Evolutionary conservation across 2,797 vertebrate species (phyloP), one percentile per base, ranked within the genome.

Genomic region (Gambelia wislizenii): DNA sequence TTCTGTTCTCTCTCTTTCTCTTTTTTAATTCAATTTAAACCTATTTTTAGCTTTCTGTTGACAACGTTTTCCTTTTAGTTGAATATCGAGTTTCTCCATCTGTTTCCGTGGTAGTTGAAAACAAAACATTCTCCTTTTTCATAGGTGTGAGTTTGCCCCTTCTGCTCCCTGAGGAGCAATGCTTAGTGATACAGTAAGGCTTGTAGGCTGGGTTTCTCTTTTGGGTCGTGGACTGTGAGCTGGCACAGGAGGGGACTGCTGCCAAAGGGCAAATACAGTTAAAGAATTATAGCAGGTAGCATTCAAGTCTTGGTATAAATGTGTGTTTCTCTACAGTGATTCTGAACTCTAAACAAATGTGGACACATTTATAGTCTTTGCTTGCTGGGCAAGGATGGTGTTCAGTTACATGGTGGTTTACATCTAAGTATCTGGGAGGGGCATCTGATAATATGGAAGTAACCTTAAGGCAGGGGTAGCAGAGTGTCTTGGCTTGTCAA

Each of bases 1-100:
- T 99, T 99, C 98, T 98, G 98, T 99, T 99, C 98, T 98, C 98
- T 98, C 98, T 98, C 98, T 98, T 96, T 98, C 96, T 98, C 97
- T 98, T 97, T 97, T 96, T 97, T 96, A 96, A 94, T 97, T 97
- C 97, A 96, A 97, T 97, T 98, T 96, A 97, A 96, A 97, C 97
- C 97, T 97, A 97, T 97, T 97, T 97, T 97, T 97, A 97, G 97
- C 97, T 98, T 98, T 98, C 97, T 97, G 97, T 98, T 97, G 96
- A 97, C 97, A 97, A 97, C 96, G 97, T 97, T 97, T 97, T 97
- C 97, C 97, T 98, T 97, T 98, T 98, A 97, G 97, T 98, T 98
- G 95, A 97, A 97, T 97, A 98, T 96, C 95, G 97, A 97, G 95
- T 98, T 98, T 98, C 96, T 98, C 97, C 97, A 98, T 98, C 97